Conservation (phyloP, 2,888 invertebrate species). For the Aradus depressus region DNA sequence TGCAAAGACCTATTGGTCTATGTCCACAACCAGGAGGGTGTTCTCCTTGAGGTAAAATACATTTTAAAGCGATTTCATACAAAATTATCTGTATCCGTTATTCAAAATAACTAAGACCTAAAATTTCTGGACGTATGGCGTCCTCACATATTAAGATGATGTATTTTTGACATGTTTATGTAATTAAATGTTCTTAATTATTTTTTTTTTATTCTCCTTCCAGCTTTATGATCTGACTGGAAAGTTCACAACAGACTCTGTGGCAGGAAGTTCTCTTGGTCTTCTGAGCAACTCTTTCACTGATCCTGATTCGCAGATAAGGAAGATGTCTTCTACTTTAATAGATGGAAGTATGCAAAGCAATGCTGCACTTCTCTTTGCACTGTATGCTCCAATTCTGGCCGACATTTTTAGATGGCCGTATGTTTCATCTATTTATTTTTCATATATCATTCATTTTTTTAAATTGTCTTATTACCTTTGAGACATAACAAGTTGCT, state of each 20-base stretch:
- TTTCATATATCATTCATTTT: too few relatives aligned
- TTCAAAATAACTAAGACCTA: neutral
- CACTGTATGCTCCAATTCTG: constrained; percentile 16
- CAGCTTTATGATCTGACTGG: constrained; percentile 17
- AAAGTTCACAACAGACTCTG: constrained; percentile 21
- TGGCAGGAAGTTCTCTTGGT: constrained; percentile 16
- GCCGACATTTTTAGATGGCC: constrained; percentile 13
- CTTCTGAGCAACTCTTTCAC: constrained; percentile 17
- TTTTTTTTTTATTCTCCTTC: too few relatives aligned
- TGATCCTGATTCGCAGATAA: constrained; percentile 16
- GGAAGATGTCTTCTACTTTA: constrained; percentile 17
- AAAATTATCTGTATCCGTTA: neutral
- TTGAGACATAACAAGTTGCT: neutral
- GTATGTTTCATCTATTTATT: too few relatives aligned
- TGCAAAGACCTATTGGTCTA: constrained; percentile 15
- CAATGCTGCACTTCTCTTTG: constrained; percentile 16
- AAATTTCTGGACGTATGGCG: too few relatives aligned
- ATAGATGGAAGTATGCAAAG: constrained; percentile 18
- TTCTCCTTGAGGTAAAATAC: constrained; percentile 18
- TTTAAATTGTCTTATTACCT: neutral
- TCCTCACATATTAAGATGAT: neutral
- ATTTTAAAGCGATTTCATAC: neutral
- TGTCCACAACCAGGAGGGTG: constrained; percentile 4
- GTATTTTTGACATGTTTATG: neutral
- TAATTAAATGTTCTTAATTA: neutral